Percentiles rank a stretch among this genome's conserved stretches.
Conservation (phyloP, 1,140 invertebrate species). For the Aphaenogaster floridana region DNA sequence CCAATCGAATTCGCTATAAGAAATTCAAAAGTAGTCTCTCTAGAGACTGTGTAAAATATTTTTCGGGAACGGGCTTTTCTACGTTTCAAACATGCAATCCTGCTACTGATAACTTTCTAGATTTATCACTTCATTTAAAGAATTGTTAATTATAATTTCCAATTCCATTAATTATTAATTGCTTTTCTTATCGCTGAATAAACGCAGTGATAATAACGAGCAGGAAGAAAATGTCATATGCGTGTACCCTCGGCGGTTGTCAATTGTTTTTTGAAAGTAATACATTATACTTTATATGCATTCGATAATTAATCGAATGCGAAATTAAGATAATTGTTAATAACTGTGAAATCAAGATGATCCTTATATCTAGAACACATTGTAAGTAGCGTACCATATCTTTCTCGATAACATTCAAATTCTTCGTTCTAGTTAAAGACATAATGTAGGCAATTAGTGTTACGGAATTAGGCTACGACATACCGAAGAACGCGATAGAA, state of each 20-base stretch:
- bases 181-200: constrained; percentile 21
- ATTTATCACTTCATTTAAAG: constrained; percentile 7
- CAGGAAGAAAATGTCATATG: constrained; percentile 59
- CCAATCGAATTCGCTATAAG: neutral
- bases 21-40: constrained; percentile 20
- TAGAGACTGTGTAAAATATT: neutral
- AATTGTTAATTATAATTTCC: constrained; percentile 7
- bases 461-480: constrained; percentile 15
- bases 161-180: constrained; percentile 24
- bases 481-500: constrained; percentile 2
- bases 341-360: constrained; percentile 44
- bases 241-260: constrained; percentile 83
- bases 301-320: constrained; percentile 69
- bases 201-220: constrained; percentile 27
- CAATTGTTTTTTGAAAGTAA: constrained; percentile 88
- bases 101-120: neutral
- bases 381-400: constrained; percentile 63
- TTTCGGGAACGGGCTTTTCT: neutral
- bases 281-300: constrained; percentile 83
- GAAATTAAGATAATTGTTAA: constrained; percentile 54
- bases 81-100: constrained; percentile 36
- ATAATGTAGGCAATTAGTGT: constrained; percentile 20
- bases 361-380: constrained; percentile 65
- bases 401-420: constrained; percentile 62
- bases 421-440: constrained; percentile 53